Percentiles rank a stretch among this genome's conserved stretches.
Evolutionary conservation across 2,888 invertebrate species (phyloP).

Genomic region (Spilosoma lubricipeda): DNA sequence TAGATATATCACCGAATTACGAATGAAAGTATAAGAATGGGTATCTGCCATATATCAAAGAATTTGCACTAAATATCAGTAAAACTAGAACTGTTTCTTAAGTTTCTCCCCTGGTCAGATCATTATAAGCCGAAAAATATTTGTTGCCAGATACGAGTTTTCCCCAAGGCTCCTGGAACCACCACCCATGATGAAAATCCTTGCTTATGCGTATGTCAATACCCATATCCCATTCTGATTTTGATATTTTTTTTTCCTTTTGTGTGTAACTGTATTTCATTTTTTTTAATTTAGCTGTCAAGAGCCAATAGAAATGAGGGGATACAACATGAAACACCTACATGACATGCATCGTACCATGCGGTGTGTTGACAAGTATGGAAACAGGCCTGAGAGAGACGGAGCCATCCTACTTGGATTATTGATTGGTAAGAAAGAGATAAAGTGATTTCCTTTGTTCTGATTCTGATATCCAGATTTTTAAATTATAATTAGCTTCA

Average conservation of each 20-base stretch:
- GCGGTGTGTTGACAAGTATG: slow-evolving; percentile 89
- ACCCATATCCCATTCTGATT: not conserved
- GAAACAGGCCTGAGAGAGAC: slow-evolving; percentile 88
- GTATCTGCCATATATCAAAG: too few relatives aligned
- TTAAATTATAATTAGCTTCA: too few relatives aligned
- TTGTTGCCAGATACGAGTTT: too few relatives aligned
- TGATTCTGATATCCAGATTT: not conserved
- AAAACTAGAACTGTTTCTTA: too few relatives aligned
- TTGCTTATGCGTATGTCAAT: too few relatives aligned
- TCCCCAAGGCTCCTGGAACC: too few relatives aligned
- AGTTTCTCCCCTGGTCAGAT: too few relatives aligned
- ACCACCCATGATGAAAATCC: too few relatives aligned
- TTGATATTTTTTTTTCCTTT: not conserved
- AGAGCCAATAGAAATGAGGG: slow-evolving; percentile 88
- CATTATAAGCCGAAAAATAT: too few relatives aligned
- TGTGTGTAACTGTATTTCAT: not conserved
- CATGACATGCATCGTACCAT: slow-evolving; percentile 84
- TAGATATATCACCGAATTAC: too few relatives aligned
- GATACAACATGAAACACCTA: slow-evolving; percentile 86
- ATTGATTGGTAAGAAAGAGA: slow-evolving; percentile 84
- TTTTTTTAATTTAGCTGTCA: slow-evolving; percentile 85
- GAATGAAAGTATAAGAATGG: too few relatives aligned
- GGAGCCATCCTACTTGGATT: slow-evolving; percentile 89
- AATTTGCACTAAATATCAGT: too few relatives aligned
- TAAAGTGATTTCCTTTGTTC: not conserved